phyloP scores from a whole-genome alignment of 2,113 vertebrate species.

The Tachysurus vachellii region DNA sequence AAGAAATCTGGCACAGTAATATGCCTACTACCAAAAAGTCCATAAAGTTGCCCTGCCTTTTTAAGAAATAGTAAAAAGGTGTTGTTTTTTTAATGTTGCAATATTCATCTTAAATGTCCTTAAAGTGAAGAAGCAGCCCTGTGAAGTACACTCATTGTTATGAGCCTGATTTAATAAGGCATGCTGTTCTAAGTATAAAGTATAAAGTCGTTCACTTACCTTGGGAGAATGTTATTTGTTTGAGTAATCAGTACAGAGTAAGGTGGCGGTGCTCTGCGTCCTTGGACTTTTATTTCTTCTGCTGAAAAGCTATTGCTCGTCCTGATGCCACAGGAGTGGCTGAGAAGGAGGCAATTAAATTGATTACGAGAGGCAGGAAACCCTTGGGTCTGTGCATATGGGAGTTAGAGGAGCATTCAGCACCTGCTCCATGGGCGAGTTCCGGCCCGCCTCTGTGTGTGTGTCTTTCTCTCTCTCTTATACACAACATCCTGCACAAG shows the following conservation, averaged over 20 bases:
- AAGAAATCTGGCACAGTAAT: neutral
- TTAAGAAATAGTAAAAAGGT: neutral
- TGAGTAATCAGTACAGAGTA: slow-evolving; percentile 43
- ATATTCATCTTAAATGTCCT: neutral
- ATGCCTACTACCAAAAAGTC: neutral
- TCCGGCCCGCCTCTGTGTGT: neutral
- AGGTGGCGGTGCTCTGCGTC: slow-evolving; percentile 55
- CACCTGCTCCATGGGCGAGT: slow-evolving; percentile 61
- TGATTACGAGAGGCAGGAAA: slow-evolving; percentile 64
- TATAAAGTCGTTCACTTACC: slow-evolving; percentile 24
- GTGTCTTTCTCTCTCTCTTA: neutral
- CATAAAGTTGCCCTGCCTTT: neutral
- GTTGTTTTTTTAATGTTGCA: neutral
- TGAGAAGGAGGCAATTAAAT: slow-evolving; percentile 63
- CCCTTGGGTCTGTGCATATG: slow-evolving; percentile 62
- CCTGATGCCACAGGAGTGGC: slow-evolving; percentile 80
- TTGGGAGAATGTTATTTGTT: neutral
- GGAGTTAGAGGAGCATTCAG: slow-evolving; percentile 57
- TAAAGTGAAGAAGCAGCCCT: neutral
- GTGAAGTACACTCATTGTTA: neutral
- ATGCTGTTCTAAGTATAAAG: neutral
- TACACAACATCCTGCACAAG: neutral
- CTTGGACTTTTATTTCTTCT: slow-evolving; percentile 32
- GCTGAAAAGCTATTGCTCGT: slow-evolving; percentile 46
- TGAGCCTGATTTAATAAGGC: neutral